Conservation (phyloP, 30 jellyfish, hydroid and myxozoan genomes). For the Hydra vulgaris region DNA sequence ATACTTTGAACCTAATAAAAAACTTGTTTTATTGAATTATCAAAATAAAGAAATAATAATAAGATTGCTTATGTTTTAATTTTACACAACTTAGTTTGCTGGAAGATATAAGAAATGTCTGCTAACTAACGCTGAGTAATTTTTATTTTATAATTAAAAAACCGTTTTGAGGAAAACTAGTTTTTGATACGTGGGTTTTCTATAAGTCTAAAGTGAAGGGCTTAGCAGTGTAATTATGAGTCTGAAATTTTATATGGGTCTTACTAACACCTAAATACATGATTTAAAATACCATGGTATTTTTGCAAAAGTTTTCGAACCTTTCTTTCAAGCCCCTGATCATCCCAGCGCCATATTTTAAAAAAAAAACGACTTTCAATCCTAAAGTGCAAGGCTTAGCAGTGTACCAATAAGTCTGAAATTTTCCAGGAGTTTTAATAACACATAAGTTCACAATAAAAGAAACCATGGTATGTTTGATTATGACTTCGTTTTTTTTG, state of each 20-base stretch:
- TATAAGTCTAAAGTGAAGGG: not conserved
- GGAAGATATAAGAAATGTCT: not conserved
- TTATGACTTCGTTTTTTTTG: not conserved
- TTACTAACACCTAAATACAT: not conserved
- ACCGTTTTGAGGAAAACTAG: not conserved
- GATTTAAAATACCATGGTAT: not conserved
- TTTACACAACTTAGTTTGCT: not conserved
- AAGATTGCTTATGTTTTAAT: not conserved
- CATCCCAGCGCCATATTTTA: not conserved
- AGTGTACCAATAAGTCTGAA: not conserved
- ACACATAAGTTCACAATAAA: not conserved
- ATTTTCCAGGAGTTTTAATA: not conserved
- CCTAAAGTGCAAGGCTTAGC: not conserved
- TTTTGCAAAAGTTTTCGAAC: not conserved
- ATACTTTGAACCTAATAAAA: not conserved
- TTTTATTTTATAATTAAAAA: no score
- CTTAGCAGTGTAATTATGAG: not conserved
- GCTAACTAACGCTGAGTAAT: not conserved
- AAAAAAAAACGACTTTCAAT: not conserved
- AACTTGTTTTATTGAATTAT: not conserved
- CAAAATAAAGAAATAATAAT: not conserved
- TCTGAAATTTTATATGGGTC: not conserved
- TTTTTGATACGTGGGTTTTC: not conserved
- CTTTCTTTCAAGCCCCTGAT: not conserved
- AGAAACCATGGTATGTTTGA: not conserved